Conservation (phyloP, 1,140 invertebrate genomes). For the Trichomalopsis sarcophagae region DNA sequence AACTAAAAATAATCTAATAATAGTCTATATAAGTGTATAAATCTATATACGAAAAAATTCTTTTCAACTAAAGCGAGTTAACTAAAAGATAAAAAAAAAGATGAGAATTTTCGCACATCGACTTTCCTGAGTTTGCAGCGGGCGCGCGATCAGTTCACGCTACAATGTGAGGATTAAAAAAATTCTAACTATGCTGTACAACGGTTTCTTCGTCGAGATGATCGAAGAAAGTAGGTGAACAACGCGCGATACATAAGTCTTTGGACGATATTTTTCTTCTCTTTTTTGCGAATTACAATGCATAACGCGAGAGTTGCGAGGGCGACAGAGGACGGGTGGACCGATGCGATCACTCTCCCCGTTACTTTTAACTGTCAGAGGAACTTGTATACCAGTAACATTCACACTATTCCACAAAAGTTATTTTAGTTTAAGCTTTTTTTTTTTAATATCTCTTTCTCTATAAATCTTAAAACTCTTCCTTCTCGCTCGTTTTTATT, state of each 20-base stretch:
- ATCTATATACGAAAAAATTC: not conserved
- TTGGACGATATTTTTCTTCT: not conserved
- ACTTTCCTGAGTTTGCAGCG: conserved; percentile 11
- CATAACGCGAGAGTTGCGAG: conserved; percentile 32
- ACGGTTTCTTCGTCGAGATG: not conserved
- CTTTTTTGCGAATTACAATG: not conserved
- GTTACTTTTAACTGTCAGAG: conserved; percentile 69
- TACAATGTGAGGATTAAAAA: not conserved
- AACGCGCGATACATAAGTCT: not conserved
- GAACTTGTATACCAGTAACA: conserved; percentile 73
- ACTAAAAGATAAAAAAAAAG: not conserved
- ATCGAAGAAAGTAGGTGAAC: not conserved
- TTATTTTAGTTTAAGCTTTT: conserved; percentile 37
- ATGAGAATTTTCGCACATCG: conserved; percentile 26
- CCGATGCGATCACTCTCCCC: conserved; percentile 60
- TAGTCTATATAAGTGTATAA: not conserved
- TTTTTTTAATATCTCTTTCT: conserved; percentile 15
- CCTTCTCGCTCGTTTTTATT: not conserved
- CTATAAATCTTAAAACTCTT: conserved; percentile 10
- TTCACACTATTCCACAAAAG: conserved; percentile 47
- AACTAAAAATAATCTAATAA: conserved; percentile 24
- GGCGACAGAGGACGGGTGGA: conserved; percentile 62
- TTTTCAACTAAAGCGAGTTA: not conserved
- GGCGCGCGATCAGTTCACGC: not conserved
- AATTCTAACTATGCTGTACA: not conserved